phyloP scores from a whole-genome alignment of 2,888 invertebrate species.

The Apamea anceps region DNA sequence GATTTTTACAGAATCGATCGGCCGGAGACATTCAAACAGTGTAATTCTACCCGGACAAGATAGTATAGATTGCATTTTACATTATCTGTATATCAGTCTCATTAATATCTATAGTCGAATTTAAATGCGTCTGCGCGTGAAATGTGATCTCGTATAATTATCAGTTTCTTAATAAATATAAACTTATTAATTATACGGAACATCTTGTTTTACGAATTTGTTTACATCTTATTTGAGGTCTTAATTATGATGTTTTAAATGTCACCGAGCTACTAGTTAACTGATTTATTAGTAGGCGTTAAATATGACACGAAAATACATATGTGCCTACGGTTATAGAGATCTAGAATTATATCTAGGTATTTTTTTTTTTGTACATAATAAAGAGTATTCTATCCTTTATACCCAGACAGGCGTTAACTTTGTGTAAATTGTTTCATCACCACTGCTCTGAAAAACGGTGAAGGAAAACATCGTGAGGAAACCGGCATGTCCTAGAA shows the following conservation, averaged over 20 bases:
- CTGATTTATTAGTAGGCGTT: conserved; percentile 38
- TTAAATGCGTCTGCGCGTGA: conserved; percentile 10
- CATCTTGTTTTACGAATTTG: conserved; percentile 58
- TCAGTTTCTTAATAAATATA: conserved; percentile 49
- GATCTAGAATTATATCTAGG: not conserved
- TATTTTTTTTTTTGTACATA: not conserved
- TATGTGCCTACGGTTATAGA: not conserved
- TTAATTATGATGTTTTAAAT: conserved; percentile 62
- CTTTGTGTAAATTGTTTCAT: not conserved
- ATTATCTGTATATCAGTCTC: not conserved
- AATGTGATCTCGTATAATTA: conserved; percentile 49
- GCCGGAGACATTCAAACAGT: no score
- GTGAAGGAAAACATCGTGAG: not conserved
- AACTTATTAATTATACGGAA: conserved; percentile 61
- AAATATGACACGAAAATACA: not conserved
- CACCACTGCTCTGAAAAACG: not conserved
- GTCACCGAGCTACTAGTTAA: conserved; percentile 13
- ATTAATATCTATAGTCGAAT: conserved; percentile 2
- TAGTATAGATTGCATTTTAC: not conserved
- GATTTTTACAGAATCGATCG: no score
- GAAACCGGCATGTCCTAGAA: not conserved
- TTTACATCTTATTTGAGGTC: conserved; percentile 58
- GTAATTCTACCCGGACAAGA: not conserved
- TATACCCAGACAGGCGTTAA: not conserved
- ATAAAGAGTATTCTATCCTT: not conserved